Evolutionary conservation across 2,113 vertebrate species (phyloP).

Genomic region (Gopherus flavomarginatus): DNA sequence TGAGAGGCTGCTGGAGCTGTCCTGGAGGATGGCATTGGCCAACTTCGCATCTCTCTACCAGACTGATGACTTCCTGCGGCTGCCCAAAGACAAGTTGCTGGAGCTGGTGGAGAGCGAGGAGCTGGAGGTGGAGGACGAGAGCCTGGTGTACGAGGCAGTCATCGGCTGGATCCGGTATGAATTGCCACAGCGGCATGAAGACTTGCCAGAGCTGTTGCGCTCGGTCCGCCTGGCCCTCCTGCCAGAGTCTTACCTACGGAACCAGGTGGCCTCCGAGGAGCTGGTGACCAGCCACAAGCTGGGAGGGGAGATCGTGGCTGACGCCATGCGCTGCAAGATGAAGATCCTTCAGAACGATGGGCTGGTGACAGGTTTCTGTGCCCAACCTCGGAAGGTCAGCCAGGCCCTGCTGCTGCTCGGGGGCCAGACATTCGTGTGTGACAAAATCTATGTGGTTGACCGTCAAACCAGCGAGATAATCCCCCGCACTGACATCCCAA

Average conservation of each 20-base stretch:
- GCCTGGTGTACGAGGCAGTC: slow-evolving; percentile 85
- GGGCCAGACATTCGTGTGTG: slow-evolving; percentile 92
- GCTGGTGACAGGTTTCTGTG: slow-evolving; percentile 85
- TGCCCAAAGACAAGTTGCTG: slow-evolving; percentile 87
- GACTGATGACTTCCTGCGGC: slow-evolving; percentile 85
- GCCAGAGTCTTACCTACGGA: slow-evolving; percentile 82
- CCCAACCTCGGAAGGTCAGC: slow-evolving; percentile 87
- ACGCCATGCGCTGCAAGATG: slow-evolving; percentile 86
- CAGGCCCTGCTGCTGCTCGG: slow-evolving; percentile 90
- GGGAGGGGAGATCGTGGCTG: slow-evolving; percentile 84
- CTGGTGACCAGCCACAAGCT: slow-evolving; percentile 70
- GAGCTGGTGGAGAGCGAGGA: slow-evolving; percentile 89
- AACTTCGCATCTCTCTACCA: slow-evolving; percentile 85
- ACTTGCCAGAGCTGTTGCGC: slow-evolving; percentile 84
- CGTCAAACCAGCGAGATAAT: slow-evolving; percentile 91
- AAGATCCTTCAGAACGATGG: slow-evolving; percentile 87
- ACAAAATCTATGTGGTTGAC: slow-evolving; percentile 92
- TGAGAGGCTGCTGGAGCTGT: slow-evolving; percentile 84
- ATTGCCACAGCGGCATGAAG: slow-evolving; percentile 74
- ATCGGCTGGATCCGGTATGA: slow-evolving; percentile 87
- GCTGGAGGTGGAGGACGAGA: slow-evolving; percentile 89
- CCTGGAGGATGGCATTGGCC: slow-evolving; percentile 89
- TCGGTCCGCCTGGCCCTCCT: slow-evolving; percentile 86
- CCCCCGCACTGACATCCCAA: slow-evolving; percentile 88
- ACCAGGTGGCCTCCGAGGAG: slow-evolving; percentile 82